Evolutionary conservation across 1,140 invertebrate genomes (phyloP).

Genomic region (Orius laevigatus): DNA sequence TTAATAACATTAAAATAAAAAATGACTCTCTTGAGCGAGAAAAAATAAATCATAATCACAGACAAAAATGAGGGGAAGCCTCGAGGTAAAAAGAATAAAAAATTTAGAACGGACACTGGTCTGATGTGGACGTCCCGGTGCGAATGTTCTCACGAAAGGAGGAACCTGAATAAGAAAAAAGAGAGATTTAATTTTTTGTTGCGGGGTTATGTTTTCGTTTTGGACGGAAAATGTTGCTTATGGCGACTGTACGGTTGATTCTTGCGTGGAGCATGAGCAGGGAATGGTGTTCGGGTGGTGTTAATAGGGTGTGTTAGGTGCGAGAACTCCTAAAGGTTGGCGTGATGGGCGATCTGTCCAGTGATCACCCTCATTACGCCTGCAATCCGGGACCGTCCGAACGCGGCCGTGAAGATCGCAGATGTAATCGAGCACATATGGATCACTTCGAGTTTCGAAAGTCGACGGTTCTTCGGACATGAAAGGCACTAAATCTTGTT

Average conservation of each 20-base stretch:
- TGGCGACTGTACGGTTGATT: constrained; percentile 17
- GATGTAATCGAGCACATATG: constrained; percentile 95
- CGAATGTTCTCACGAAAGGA: constrained; percentile 15
- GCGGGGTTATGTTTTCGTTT: background rate
- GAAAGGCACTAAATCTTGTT: constrained; percentile 74
- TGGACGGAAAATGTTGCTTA: background rate
- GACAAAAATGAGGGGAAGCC: constrained; percentile 7
- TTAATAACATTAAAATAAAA: background rate
- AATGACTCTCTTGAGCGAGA: background rate
- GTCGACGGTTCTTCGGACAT: constrained; percentile 72
- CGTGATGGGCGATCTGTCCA: constrained; percentile 15
- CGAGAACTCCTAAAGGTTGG: constrained; percentile 23
- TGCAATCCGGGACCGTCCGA: constrained; percentile 37
- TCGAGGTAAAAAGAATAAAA: background rate
- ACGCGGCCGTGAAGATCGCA: constrained; percentile 77
- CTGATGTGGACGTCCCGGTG: constrained; percentile 14
- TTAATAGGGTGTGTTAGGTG: constrained; percentile 21
- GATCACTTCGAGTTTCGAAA: constrained; percentile 86
- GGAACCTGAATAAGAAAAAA: constrained; percentile 15
- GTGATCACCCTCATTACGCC: constrained; percentile 14
- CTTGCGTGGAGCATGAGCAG: constrained; percentile 13
- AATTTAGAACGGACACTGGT: constrained; percentile 13
- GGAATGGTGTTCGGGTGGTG: too few relatives aligned
- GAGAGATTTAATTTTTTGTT: constrained; percentile 3
- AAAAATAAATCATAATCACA: constrained; percentile 9